phyloP scores from a whole-genome alignment of 2,888 invertebrate genomes.

The Tiliacea citrago region DNA sequence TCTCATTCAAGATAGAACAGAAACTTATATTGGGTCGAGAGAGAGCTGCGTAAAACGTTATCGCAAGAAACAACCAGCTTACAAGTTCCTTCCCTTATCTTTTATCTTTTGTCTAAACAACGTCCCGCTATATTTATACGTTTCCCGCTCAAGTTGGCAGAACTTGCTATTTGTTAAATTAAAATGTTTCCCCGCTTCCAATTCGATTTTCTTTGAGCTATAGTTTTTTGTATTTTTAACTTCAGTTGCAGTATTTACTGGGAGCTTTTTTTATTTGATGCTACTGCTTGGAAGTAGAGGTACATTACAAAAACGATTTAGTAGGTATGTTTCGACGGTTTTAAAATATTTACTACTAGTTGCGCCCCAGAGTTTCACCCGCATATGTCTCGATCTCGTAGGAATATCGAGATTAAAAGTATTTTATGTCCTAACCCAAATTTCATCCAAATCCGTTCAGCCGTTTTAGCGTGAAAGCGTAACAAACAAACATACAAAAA shows the following conservation, averaged over 20 bases:
- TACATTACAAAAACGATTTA: too few relatives aligned
- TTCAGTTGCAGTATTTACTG: constrained; percentile 24
- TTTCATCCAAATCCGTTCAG: too few relatives aligned
- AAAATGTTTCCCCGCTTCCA: constrained; percentile 65
- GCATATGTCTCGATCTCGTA: too few relatives aligned
- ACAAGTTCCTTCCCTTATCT: constrained; percentile 75
- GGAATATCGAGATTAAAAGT: too few relatives aligned
- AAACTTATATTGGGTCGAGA: constrained; percentile 78
- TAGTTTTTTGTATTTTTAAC: constrained; percentile 39
- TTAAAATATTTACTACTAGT: neutral
- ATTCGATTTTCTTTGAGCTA: constrained; percentile 62
- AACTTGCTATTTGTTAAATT: constrained; percentile 72
- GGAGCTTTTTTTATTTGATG: constrained; percentile 7
- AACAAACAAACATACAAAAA: too few relatives aligned
- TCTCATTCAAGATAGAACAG: constrained; percentile 68
- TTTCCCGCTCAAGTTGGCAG: constrained; percentile 57
- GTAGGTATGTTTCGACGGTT: neutral
- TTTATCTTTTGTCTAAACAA: constrained; percentile 80
- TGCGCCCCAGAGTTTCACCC: too few relatives aligned
- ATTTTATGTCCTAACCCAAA: too few relatives aligned
- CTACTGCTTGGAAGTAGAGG: neutral
- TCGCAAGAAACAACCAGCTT: constrained; percentile 75
- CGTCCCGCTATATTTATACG: constrained; percentile 69
- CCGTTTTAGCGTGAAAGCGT: too few relatives aligned
- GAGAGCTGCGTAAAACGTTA: constrained; percentile 76